phyloP scores from a whole-genome alignment of 2,113 vertebrate genomes.

The Caracal caracal region DNA sequence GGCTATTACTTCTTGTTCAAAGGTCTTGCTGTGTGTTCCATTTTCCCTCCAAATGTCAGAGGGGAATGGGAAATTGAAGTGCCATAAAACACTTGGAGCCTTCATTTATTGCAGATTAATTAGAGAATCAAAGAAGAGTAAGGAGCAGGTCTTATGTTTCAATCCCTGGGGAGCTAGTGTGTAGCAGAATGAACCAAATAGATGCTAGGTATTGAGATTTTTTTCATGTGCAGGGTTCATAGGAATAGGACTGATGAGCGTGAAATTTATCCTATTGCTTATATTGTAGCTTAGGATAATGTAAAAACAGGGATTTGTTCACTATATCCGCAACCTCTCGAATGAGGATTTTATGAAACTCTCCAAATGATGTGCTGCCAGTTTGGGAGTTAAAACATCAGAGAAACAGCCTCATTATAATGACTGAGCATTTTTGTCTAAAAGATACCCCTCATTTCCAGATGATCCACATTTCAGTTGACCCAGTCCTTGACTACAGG shows the following conservation, averaged over 20 bases:
- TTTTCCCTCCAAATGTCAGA: constrained; percentile 66
- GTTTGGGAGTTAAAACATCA: not conserved
- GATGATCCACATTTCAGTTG: not conserved
- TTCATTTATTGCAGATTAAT: constrained; percentile 71
- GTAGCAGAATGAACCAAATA: not conserved
- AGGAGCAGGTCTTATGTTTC: not conserved
- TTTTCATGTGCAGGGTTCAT: not conserved
- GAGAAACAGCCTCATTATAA: not conserved
- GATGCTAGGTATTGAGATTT: not conserved
- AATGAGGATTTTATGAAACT: constrained; percentile 6
- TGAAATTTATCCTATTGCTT: not conserved
- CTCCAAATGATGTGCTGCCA: not conserved
- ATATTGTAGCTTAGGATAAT: not conserved
- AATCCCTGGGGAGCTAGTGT: constrained; percentile 2
- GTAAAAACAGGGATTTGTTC: not conserved
- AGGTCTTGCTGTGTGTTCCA: constrained; percentile 28
- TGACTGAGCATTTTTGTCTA: not conserved
- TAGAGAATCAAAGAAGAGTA: constrained; percentile 57
- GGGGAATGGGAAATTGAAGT: constrained; percentile 59
- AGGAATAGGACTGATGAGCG: not conserved
- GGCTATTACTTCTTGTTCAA: constrained; percentile 56
- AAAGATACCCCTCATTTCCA: not conserved
- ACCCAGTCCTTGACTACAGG: not conserved
- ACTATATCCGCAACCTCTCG: not conserved
- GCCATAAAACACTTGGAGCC: constrained; percentile 40